phyloP scores from a whole-genome alignment of 2,113 vertebrate species.

The Tragulus kanchil region DNA sequence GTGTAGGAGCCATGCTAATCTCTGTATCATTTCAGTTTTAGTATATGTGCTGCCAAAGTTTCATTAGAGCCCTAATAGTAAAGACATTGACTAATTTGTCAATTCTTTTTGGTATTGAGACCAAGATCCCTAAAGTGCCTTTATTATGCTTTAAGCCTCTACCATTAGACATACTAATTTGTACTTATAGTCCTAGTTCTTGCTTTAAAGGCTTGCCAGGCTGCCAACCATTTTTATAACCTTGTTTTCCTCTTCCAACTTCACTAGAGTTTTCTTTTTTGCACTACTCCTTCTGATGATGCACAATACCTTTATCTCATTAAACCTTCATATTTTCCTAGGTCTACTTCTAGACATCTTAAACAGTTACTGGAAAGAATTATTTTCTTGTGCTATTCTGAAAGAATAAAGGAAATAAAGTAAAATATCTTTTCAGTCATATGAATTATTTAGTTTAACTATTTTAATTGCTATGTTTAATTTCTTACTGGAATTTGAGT shows the following conservation, averaged over 20 bases:
- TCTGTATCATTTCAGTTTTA: no score
- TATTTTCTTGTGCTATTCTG: background rate
- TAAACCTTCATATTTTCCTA: slow-evolving; percentile 35
- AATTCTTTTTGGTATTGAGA: slow-evolving; percentile 20
- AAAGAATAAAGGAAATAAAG: slow-evolving; percentile 58
- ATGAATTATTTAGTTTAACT: background rate
- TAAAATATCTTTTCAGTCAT: slow-evolving; percentile 13
- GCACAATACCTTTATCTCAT: background rate
- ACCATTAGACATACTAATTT: background rate
- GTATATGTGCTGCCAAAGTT: no score
- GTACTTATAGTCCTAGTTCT: background rate
- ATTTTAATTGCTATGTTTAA: background rate
- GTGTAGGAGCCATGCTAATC: no score
- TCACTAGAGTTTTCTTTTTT: background rate
- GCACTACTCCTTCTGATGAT: background rate
- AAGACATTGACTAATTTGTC: no score
- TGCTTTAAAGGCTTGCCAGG: background rate
- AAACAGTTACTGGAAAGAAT: background rate
- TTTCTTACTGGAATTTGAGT: slow-evolving; percentile 28
- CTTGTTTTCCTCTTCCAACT: background rate
- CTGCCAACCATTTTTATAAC: background rate
- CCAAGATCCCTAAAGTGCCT: background rate
- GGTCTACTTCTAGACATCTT: background rate
- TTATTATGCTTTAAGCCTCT: background rate
- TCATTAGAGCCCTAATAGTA: no score